A percentile compares a stretch with the other conserved stretches of the same genome.
Evolutionary conservation across 2,888 invertebrate genomes (phyloP).

Genomic region (Antheraea yamamai): DNA sequence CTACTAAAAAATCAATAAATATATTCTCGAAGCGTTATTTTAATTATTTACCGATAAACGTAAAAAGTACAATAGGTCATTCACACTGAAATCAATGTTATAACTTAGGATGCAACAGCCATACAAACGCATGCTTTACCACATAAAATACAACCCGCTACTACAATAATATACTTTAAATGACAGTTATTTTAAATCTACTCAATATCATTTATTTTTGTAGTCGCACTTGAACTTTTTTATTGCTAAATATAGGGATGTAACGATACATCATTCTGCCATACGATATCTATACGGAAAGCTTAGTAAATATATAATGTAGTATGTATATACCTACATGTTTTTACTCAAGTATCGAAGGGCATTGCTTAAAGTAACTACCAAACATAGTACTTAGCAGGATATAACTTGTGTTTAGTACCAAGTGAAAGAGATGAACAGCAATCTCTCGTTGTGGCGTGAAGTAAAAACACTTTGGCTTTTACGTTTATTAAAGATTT

Average conservation of each 20-base stretch:
- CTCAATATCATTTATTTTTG: neutral
- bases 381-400: no score
- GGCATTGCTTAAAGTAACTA: no score
- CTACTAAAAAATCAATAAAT: neutral
- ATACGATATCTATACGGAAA: no score
- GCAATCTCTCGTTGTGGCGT: no score
- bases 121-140: slow-evolving; percentile 34
- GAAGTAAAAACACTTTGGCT: no score
- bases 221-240: neutral
- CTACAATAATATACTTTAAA: slow-evolving; percentile 22
- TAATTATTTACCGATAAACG: neutral
- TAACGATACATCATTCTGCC: no score
- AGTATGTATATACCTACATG: no score
- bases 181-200: slow-evolving; percentile 21
- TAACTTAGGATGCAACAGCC: slow-evolving; percentile 25
- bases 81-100: neutral
- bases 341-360: no score
- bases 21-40: neutral
- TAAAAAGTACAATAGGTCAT: neutral
- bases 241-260: neutral
- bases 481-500: no score
- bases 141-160: slow-evolving; percentile 25
- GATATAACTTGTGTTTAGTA: no score
- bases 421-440: no score
- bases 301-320: no score